Conservation (phyloP, 2,113 vertebrate genomes). For the Montifringilla adamsi region DNA sequence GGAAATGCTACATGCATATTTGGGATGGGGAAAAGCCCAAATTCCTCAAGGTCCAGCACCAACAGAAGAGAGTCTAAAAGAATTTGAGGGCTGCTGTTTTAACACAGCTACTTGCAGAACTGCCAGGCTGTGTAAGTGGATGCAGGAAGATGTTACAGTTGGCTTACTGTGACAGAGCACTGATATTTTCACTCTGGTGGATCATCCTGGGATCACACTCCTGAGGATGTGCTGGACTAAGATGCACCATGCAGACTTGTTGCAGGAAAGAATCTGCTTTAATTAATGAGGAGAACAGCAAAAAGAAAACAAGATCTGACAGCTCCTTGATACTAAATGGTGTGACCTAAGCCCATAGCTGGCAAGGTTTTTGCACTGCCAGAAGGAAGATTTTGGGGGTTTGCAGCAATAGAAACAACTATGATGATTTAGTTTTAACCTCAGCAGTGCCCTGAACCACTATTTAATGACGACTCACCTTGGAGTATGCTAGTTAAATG, state of each 20-base stretch:
- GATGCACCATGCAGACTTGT: not conserved
- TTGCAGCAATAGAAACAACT: constrained; percentile 28
- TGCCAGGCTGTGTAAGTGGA: constrained; percentile 46
- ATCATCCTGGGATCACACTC: constrained; percentile 45
- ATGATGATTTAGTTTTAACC: constrained; percentile 53
- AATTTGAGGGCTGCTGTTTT: constrained; percentile 4
- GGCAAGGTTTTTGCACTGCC: constrained; percentile 46
- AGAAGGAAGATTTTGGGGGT: constrained; percentile 44
- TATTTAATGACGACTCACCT: constrained; percentile 31
- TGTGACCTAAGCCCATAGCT: constrained; percentile 54
- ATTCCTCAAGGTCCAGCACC: not conserved
- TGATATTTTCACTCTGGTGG: constrained; percentile 4
- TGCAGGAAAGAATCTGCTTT: constrained; percentile 23
- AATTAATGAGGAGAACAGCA: constrained; percentile 60
- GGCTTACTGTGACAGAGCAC: constrained; percentile 15
- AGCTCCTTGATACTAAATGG: constrained; percentile 54
- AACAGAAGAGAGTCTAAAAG: not conserved
- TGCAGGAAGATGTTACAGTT: constrained; percentile 37
- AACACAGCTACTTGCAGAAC: constrained; percentile 12
- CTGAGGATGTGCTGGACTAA: not conserved
- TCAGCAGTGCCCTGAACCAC: constrained; percentile 22
- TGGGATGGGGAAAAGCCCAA: not conserved
- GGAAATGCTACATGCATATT: not conserved
- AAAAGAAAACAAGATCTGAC: constrained; percentile 58
- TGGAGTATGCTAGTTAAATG: constrained; percentile 30